Percentiles rank a stretch among this genome's conserved stretches.
phyloP scores from a whole-genome alignment of 2,888 invertebrate genomes.

The Callyntrura sp. region DNA sequence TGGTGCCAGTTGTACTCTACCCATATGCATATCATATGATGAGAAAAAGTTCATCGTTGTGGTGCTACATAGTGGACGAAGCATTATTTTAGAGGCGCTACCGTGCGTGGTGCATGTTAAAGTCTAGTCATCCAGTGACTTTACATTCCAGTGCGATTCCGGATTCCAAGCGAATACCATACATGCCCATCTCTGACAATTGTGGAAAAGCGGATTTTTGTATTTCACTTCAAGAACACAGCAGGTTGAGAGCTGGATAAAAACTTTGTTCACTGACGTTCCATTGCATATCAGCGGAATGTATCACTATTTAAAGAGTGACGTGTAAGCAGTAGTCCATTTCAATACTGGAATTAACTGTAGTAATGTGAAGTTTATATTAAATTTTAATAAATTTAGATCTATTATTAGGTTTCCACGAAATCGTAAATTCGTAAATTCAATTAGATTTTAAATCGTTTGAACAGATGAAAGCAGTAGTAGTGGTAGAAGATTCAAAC shows the following conservation, averaged over 20 bases:
- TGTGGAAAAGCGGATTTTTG: background rate
- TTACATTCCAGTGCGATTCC: conserved; percentile 58
- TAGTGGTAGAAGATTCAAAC: too few species aligned
- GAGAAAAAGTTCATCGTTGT: conserved; percentile 10
- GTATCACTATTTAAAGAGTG: background rate
- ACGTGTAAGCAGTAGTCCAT: too few species aligned
- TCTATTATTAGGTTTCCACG: too few species aligned
- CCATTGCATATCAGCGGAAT: conserved; percentile 12
- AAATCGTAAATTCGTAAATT: too few species aligned
- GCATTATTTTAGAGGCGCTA: background rate
- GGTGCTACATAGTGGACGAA: background rate
- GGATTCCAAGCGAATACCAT: conserved; percentile 64
- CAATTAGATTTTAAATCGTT: too few species aligned
- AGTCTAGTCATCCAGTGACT: conserved; percentile 55
- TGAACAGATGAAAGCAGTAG: too few species aligned
- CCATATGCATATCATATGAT: conserved; percentile 15
- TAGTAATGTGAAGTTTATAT: background rate
- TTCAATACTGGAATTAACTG: background rate
- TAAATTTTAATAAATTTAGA: background rate
- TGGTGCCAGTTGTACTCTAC: background rate
- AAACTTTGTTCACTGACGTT: conserved; percentile 49
- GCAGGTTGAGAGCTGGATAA: background rate
- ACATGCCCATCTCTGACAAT: conserved; percentile 15
- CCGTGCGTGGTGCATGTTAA: conserved; percentile 15
- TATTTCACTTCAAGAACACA: background rate